A percentile compares a stretch with the other conserved stretches of the same genome.
phyloP scores from a whole-genome alignment of 2,797 vertebrate species.

The Hafferia zeledoni region DNA sequence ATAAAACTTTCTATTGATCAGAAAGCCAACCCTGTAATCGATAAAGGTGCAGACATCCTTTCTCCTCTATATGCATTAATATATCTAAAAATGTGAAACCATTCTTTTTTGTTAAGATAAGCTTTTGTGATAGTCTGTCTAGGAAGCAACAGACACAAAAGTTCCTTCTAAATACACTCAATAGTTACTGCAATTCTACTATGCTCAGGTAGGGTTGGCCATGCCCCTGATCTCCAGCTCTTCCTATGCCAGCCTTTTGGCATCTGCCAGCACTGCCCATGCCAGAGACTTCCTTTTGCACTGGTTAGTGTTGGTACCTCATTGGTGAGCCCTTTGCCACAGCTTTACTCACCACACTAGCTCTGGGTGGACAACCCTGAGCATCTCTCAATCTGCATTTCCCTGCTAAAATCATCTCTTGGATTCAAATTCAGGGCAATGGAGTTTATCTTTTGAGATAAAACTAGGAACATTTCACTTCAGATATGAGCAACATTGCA shows the following conservation, averaged over 20 bases:
- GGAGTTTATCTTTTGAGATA: not conserved
- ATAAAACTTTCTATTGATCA: not conserved
- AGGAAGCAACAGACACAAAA: not conserved
- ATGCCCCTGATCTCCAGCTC: not conserved
- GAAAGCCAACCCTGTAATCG: not conserved
- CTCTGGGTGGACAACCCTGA: not conserved
- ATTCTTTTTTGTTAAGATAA: not conserved
- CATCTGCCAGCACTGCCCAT: not conserved
- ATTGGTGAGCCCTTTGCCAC: not conserved
- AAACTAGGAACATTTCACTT: not conserved
- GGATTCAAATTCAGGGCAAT: not conserved
- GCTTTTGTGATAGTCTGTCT: not conserved
- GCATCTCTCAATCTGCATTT: not conserved
- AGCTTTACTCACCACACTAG: not conserved
- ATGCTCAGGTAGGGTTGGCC: accelerated
- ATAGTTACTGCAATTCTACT: not conserved
- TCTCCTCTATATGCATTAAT: not conserved
- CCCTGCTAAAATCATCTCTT: not conserved
- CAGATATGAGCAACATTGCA: not conserved
- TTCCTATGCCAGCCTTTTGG: not conserved
- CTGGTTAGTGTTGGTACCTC: not conserved
- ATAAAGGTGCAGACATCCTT: not conserved
- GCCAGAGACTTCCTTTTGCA: not conserved
- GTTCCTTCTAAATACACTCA: not conserved
- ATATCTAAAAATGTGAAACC: not conserved